phyloP scores from a whole-genome alignment of 1,140 invertebrate species.

The Atta colombica region DNA sequence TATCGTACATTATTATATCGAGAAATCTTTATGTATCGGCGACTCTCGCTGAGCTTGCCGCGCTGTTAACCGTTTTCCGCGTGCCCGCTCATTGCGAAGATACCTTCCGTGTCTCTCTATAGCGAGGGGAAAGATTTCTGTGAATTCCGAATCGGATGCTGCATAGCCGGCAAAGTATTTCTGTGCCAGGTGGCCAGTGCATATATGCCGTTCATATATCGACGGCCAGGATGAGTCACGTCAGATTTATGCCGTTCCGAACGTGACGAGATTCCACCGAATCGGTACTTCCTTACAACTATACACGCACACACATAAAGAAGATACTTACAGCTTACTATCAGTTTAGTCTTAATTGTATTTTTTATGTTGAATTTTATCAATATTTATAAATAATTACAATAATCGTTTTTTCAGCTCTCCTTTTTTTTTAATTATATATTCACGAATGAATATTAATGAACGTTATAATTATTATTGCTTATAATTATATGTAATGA shows the following conservation, averaged over 20 bases:
- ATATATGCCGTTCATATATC: constrained; percentile 40
- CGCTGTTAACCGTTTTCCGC: constrained; percentile 26
- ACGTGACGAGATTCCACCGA: constrained; percentile 53
- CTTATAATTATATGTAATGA: too few species aligned
- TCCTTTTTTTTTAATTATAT: too few species aligned
- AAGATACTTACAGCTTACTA: not conserved
- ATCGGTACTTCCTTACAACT: constrained; percentile 22
- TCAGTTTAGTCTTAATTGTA: not conserved
- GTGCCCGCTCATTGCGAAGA: constrained; percentile 18
- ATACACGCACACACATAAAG: too few species aligned
- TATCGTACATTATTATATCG: constrained; percentile 22
- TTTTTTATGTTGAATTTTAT: not conserved
- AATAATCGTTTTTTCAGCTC: not conserved
- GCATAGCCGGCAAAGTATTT: constrained; percentile 48
- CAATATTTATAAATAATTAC: not conserved
- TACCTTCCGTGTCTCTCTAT: not conserved
- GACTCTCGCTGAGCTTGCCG: constrained; percentile 23
- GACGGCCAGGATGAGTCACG: constrained; percentile 47
- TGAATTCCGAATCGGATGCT: constrained; percentile 28
- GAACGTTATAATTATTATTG: not conserved
- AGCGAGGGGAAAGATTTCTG: constrained; percentile 26
- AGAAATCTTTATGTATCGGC: constrained; percentile 36
- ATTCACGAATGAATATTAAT: not conserved
- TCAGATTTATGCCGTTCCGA: constrained; percentile 54
- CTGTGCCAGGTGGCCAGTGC: constrained; percentile 19